Evolutionary conservation across 2,797 vertebrate genomes (phyloP).

Genomic region (Morelia viridis): DNA sequence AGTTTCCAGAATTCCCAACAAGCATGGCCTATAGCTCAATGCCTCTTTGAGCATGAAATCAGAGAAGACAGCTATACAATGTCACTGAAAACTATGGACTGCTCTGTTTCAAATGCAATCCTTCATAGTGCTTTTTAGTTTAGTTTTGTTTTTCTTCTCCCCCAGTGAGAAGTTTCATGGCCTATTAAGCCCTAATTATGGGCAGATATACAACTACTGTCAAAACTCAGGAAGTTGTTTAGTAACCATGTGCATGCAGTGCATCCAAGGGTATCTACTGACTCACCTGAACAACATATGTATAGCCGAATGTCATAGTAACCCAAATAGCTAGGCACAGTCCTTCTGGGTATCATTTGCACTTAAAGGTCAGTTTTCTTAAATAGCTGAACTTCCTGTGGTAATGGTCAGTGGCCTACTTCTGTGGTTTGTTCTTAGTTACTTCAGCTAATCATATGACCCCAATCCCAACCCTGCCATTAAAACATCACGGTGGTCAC

Average conservation of each 20-base stretch:
- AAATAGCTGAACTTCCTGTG: neutral
- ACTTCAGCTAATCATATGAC: neutral
- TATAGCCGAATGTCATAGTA: neutral
- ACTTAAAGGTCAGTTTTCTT: neutral
- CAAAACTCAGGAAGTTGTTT: neutral
- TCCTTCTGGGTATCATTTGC: neutral
- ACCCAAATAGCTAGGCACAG: neutral
- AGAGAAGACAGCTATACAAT: too few species aligned
- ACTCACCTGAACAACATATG: neutral
- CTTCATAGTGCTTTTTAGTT: neutral
- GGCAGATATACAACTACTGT: conserved; percentile 6
- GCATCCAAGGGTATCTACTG: neutral
- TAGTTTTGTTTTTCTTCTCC: neutral
- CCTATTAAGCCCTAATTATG: conserved; percentile 9
- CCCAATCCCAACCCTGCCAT: neutral
- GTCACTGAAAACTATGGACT: neutral
- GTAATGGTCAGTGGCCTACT: neutral
- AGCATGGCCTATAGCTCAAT: too few species aligned
- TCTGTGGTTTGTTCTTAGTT: neutral
- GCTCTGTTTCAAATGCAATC: neutral
- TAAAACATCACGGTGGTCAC: neutral
- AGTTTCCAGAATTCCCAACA: too few species aligned
- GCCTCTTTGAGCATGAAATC: too few species aligned
- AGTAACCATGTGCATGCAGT: neutral
- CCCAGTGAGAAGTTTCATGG: neutral